Percentiles rank a stretch among this genome's conserved stretches.
phyloP scores from a whole-genome alignment of 2,113 vertebrate genomes.

The Rhabdomys dilectus region DNA sequence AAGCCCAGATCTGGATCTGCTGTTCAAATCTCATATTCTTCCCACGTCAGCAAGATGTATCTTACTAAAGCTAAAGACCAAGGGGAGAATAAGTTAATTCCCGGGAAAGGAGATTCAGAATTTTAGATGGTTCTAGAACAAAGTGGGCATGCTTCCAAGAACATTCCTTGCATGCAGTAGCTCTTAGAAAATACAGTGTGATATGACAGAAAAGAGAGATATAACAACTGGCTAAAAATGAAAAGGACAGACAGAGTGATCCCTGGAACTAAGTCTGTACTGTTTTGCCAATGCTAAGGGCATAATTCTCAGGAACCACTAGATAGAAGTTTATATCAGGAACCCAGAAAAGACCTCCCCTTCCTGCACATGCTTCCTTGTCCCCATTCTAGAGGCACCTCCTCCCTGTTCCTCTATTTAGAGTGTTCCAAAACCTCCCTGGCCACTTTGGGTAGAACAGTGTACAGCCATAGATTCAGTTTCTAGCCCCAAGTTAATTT shows the following conservation, averaged over 20 bases:
- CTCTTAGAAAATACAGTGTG: not conserved
- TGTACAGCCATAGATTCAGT: not conserved
- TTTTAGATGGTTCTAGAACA: not conserved
- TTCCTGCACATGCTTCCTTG: not conserved
- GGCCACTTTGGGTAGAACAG: not conserved
- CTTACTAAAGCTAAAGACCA: slow-evolving; percentile 41
- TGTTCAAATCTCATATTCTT: not conserved
- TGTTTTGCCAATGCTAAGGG: not conserved
- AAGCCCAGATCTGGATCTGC: not conserved
- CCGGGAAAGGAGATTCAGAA: not conserved
- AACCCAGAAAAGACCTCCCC: not conserved
- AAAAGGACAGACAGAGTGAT: not conserved
- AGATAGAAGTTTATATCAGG: not conserved
- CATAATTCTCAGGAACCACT: not conserved
- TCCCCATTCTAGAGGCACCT: not conserved
- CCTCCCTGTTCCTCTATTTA: not conserved
- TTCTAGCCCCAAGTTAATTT: not conserved
- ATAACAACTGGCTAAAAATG: not conserved
- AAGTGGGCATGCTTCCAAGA: not conserved
- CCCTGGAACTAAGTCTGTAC: not conserved
- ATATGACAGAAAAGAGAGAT: not conserved
- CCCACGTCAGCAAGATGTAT: not conserved
- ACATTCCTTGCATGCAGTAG: not conserved
- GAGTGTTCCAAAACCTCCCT: not conserved
- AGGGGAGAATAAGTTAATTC: slow-evolving; percentile 6